Percentiles rank a stretch among this genome's conserved stretches.
These are phyloP conservation scores for Caenorhabditis sulstoni DNA, from an alignment of 2,888 invertebrate species.

Conservation along the genomic window DNA sequence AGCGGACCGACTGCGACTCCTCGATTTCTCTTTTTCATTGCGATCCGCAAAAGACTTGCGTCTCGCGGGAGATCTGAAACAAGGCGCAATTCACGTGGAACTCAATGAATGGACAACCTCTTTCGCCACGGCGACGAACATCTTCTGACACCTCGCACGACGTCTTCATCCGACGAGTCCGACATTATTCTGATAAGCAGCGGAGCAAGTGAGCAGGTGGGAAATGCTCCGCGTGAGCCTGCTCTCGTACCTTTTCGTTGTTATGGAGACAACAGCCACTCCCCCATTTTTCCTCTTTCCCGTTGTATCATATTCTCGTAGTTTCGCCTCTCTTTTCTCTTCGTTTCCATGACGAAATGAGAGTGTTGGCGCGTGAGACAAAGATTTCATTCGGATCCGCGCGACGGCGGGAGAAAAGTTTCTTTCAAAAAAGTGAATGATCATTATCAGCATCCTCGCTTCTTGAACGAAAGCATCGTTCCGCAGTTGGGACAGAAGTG, in stretches of 20 bases:
- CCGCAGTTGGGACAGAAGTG: conserved; percentile 58
- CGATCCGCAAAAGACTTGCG: neutral
- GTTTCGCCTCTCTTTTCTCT: neutral
- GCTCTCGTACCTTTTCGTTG: neutral
- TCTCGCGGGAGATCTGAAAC: neutral
- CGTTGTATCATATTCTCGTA: too few species aligned
- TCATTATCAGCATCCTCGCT: conserved; percentile 35
- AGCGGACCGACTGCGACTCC: too few species aligned
- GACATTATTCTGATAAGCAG: neutral
- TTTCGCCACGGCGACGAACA: neutral
- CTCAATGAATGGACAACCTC: neutral
- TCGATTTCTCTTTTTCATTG: conserved; percentile 7
- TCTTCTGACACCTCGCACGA: neutral
- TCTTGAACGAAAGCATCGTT: conserved; percentile 38
- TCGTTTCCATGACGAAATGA: too few species aligned
- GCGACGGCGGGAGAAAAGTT: too few species aligned
- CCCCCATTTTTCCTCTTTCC: neutral
- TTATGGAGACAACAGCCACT: neutral
- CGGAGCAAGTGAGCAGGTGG: neutral
- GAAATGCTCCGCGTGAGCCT: neutral
- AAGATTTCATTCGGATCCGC: too few species aligned
- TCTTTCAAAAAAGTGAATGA: too few species aligned
- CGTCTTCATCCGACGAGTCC: neutral
- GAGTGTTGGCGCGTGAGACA: too few species aligned
- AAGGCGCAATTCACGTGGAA: neutral